phyloP scores from a whole-genome alignment of 1,140 invertebrate genomes.

The Choristoneura fumiferana region DNA sequence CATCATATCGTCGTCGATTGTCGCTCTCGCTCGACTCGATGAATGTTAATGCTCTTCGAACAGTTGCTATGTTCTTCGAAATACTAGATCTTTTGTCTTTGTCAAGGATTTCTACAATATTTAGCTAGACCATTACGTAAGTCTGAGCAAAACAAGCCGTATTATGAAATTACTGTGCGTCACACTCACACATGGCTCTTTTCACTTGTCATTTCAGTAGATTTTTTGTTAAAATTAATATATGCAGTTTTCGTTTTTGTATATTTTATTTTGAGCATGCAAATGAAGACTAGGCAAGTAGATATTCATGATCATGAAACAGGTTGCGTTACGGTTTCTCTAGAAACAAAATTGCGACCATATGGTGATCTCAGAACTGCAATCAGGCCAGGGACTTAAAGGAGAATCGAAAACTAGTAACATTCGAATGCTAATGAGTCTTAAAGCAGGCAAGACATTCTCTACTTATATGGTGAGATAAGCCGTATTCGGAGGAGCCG shows the following conservation, averaged over 20 bases:
- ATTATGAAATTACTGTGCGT: slow-evolving; percentile 1
- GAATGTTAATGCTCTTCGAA: slow-evolving; percentile 62
- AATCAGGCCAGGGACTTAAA: slow-evolving; percentile 48
- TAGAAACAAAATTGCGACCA: slow-evolving; percentile 35
- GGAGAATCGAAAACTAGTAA: slow-evolving; percentile 43
- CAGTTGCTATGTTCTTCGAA: slow-evolving; percentile 29
- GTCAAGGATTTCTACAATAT: slow-evolving; percentile 24
- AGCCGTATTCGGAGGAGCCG: slow-evolving; percentile 49
- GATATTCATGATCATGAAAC: too few relatives aligned
- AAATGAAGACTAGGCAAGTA: too few relatives aligned
- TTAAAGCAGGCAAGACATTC: slow-evolving; percentile 47
- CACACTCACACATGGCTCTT: not conserved
- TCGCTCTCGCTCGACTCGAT: slow-evolving; percentile 31
- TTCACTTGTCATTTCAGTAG: slow-evolving; percentile 9
- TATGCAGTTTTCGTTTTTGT: not conserved
- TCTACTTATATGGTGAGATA: slow-evolving; percentile 65
- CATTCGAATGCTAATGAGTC: slow-evolving; percentile 51
- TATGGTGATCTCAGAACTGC: slow-evolving; percentile 49
- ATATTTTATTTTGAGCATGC: not conserved
- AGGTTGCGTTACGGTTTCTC: too few relatives aligned
- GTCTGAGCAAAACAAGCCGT: not conserved
- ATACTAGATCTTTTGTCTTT: slow-evolving; percentile 24
- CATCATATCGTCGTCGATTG: slow-evolving; percentile 52
- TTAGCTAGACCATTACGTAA: slow-evolving; percentile 4
- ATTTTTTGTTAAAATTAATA: not conserved